Percentiles rank a stretch among this genome's conserved stretches.
These are phyloP conservation scores for Nipponacmea schrenckii DNA, from an alignment of 2,888 invertebrate genomes.

Conservation along the genomic window DNA sequence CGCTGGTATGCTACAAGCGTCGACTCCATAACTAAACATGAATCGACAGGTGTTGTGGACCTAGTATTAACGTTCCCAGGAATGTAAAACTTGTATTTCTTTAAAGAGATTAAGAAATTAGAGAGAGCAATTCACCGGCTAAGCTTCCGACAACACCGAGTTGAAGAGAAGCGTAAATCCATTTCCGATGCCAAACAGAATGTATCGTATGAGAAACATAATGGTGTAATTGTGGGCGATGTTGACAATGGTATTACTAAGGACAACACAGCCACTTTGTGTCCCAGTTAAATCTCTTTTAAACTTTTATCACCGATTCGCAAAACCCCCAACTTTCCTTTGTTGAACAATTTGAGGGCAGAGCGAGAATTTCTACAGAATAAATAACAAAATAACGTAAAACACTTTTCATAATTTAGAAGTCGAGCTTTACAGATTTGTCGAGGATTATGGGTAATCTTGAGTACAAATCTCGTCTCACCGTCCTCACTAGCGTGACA, in stretches of 20 bases:
- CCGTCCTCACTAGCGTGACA: too few species aligned
- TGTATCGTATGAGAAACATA: slow-evolving; percentile 12
- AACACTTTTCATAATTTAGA: background rate
- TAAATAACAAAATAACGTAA: background rate
- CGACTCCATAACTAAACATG: slow-evolving; percentile 6
- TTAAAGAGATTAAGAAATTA: slow-evolving; percentile 31
- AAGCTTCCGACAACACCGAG: slow-evolving; percentile 21
- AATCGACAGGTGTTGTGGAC: slow-evolving; percentile 20
- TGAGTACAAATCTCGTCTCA: background rate
- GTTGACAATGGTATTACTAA: slow-evolving; percentile 4
- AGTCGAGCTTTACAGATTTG: background rate
- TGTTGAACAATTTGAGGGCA: slow-evolving; percentile 1
- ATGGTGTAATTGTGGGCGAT: slow-evolving; percentile 14
- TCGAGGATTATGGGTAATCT: slow-evolving; percentile 1
- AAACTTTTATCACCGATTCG: background rate
- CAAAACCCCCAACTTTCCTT: background rate
- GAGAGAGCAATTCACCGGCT: slow-evolving; percentile 28
- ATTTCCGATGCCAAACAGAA: slow-evolving; percentile 17
- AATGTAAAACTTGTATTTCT: slow-evolving; percentile 28
- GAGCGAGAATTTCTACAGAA: background rate
- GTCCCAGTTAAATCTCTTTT: background rate
- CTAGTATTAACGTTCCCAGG: slow-evolving; percentile 17
- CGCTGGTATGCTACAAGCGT: background rate
- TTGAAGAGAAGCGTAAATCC: slow-evolving; percentile 10
- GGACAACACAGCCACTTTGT: background rate